These are phyloP conservation scores for Venusia cambrica DNA, from an alignment of 2,888 invertebrate species.

Conservation along the genomic window DNA sequence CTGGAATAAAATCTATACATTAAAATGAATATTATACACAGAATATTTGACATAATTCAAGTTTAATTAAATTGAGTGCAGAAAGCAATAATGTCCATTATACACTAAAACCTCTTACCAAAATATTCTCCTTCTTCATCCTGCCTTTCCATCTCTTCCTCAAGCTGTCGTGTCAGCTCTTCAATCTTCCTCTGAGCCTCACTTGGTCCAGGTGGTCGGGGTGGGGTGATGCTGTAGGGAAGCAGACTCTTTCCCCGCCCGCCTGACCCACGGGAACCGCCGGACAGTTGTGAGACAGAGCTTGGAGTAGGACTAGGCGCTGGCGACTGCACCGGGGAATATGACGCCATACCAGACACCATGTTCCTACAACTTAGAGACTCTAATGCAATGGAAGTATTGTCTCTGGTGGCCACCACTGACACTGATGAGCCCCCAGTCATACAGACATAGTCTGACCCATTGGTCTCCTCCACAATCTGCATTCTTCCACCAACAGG, in stretches of 20 bases:
- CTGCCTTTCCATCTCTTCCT: constrained; percentile 97
- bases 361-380: constrained; percentile 63
- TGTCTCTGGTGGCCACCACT: constrained; percentile 65
- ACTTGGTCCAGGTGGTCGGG: constrained; percentile 92
- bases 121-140: constrained; percentile 98
- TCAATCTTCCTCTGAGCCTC: constrained; percentile 97
- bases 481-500: constrained; percentile 62
- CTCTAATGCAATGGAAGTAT: constrained; percentile 61
- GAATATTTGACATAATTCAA: no score
- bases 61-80: no score
- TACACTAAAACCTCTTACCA: no score
- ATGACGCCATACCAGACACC: constrained; percentile 67
- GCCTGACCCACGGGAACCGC: constrained; percentile 80
- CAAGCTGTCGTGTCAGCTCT: constrained; percentile 93
- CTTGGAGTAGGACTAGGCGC: constrained; percentile 85
- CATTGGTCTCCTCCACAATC: constrained; percentile 86
- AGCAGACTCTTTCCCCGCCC: constrained; percentile 84
- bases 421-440: constrained; percentile 84
- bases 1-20: constrained; percentile 62
- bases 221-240: constrained; percentile 94
- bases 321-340: constrained; percentile 78
- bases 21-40: no score
- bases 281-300: constrained; percentile 81
- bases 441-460: constrained; percentile 92
- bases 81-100: no score